Conservation (phyloP, 1,140 invertebrate species). For the Drosophila yakuba region DNA sequence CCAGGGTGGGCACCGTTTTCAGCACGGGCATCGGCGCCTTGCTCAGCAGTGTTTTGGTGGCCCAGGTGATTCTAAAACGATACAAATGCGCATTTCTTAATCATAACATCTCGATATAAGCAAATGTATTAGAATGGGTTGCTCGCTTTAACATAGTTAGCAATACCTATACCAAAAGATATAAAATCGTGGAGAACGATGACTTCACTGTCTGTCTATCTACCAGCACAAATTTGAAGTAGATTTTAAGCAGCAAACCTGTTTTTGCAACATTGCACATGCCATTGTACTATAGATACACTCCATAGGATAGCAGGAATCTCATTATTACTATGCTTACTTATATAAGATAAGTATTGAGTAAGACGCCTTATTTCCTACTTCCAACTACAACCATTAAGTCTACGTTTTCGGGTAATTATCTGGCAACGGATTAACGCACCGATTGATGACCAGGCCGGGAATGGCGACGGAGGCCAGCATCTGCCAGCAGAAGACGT, state of each 20-base stretch:
- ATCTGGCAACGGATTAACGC: neutral
- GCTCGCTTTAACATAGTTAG: no score
- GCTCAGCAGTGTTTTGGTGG: slow-evolving; percentile 27
- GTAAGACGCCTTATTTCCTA: neutral
- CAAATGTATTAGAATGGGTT: no score
- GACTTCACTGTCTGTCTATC: neutral
- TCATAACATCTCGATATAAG: no score
- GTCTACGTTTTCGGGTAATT: neutral
- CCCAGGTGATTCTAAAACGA: slow-evolving; percentile 52
- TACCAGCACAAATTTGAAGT: neutral
- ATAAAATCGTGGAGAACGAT: neutral
- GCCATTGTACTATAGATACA: neutral
- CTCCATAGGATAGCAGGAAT: no score
- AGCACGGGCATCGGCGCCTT: slow-evolving; percentile 35
- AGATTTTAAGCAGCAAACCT: neutral
- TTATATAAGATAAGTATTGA: neutral
- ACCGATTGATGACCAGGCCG: slow-evolving; percentile 95
- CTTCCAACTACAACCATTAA: neutral
- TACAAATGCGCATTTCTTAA: neutral
- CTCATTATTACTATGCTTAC: neutral
- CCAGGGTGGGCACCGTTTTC: slow-evolving; percentile 86
- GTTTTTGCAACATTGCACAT: neutral
- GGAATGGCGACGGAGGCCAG: slow-evolving; percentile 96
- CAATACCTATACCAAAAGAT: neutral
- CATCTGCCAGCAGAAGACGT: slow-evolving; percentile 96